A percentile compares a stretch with the other conserved stretches of the same genome.
phyloP scores from a whole-genome alignment of 2,797 vertebrate species.

The Crypturellus tataupa region DNA sequence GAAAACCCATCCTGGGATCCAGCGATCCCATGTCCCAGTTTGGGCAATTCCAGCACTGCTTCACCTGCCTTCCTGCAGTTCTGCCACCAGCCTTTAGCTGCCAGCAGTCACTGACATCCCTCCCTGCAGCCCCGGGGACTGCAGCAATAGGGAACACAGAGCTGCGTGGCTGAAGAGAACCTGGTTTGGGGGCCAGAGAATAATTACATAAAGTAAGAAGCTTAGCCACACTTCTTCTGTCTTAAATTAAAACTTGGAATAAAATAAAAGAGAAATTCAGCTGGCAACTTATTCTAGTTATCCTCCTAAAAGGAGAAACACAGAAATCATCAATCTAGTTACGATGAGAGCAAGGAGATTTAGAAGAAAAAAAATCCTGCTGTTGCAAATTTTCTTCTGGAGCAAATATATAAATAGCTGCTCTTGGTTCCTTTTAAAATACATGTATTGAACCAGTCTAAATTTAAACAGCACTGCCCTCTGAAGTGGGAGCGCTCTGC shows the following conservation, averaged over 20 bases:
- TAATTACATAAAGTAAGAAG: conserved; percentile 50
- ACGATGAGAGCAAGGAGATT: neutral
- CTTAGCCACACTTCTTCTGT: conserved; percentile 62
- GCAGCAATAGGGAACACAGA: conserved; percentile 31
- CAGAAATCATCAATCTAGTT: conserved; percentile 2
- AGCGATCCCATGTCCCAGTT: neutral
- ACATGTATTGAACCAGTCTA: neutral
- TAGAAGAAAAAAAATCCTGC: neutral
- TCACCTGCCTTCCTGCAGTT: conserved; percentile 20
- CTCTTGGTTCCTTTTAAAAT: conserved; percentile 9
- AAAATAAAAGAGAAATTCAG: conserved; percentile 64
- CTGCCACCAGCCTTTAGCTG: conserved; percentile 18
- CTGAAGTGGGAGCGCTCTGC: rapidly evolving
- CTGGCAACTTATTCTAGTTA: conserved; percentile 11
- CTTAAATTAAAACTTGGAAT: conserved; percentile 74
- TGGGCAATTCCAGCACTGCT: neutral
- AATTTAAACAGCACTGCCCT: neutral
- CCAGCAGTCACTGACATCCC: conserved; percentile 9
- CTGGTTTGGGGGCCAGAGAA: conserved; percentile 29
- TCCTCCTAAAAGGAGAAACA: conserved; percentile 39
- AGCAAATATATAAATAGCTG: conserved; percentile 35
- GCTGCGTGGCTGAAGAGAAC: conserved; percentile 30
- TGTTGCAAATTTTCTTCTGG: neutral
- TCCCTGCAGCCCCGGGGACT: neutral
- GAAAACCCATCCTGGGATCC: neutral